These are phyloP conservation scores for Agrochola circellaris DNA, from an alignment of 2,888 invertebrate species.

Conservation along the genomic window DNA sequence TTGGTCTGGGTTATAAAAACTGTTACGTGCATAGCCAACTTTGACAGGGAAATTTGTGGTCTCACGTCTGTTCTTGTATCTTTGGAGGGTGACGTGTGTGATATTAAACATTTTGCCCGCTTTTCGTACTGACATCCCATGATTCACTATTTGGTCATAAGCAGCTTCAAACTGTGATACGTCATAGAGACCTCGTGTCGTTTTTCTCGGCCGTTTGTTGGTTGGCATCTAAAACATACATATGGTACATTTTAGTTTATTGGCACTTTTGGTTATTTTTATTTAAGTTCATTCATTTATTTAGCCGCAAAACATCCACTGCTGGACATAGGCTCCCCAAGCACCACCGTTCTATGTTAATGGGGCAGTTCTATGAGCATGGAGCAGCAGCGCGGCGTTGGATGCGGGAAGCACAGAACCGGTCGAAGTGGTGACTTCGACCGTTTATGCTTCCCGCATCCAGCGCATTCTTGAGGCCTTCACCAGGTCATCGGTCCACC, in stretches of 20 bases:
- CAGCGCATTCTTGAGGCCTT: too few relatives aligned
- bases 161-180: slow-evolving; percentile 27
- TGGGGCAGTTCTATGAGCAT: too few relatives aligned
- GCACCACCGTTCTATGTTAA: too few relatives aligned
- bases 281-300: background rate
- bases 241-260: slow-evolving; percentile 27
- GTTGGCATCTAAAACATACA: slow-evolving; percentile 43
- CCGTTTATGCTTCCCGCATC: too few relatives aligned
- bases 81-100: background rate
- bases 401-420: too few relatives aligned
- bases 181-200: background rate
- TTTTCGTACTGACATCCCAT: background rate
- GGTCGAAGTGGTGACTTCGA: too few relatives aligned
- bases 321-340: too few relatives aligned
- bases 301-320: too few relatives aligned
- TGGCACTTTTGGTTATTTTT: background rate
- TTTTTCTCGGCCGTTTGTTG: slow-evolving; percentile 26
- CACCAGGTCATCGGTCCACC: too few relatives aligned
- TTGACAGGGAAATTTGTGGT: background rate
- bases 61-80: background rate
- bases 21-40: background rate
- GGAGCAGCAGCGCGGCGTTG: too few relatives aligned
- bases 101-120: background rate
- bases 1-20: slow-evolving; percentile 2
- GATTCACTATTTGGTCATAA: background rate